A percentile compares a stretch with the other conserved stretches of the same genome.
phyloP scores from a whole-genome alignment of 2,113 vertebrate species.

The Parus major region DNA sequence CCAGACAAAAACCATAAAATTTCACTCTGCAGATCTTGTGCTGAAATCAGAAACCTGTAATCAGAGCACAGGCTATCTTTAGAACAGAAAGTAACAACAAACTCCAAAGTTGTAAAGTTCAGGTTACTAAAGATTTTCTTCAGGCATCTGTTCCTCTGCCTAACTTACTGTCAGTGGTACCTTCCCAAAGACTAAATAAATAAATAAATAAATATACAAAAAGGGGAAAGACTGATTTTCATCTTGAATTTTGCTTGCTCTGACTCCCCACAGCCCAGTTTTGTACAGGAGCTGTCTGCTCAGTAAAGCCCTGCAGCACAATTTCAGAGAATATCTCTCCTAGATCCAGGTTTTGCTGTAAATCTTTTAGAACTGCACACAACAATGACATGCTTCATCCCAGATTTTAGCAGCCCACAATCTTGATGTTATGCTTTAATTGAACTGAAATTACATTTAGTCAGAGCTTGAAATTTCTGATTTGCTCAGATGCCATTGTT shows the following conservation, averaged over 20 bases:
- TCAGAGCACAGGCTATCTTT: background rate
- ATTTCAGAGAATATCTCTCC: background rate
- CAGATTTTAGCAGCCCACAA: background rate
- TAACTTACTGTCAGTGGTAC: background rate
- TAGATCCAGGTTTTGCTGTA: background rate
- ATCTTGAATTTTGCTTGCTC: background rate
- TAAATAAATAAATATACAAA: background rate
- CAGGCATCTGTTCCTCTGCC: background rate
- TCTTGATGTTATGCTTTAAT: slow-evolving; percentile 39
- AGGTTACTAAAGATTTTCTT: background rate
- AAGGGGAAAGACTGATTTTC: accelerated
- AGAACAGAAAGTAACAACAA: background rate
- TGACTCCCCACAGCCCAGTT: background rate
- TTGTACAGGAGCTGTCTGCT: background rate
- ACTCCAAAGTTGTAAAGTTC: background rate
- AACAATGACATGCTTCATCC: slow-evolving; percentile 6
- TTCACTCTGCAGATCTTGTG: background rate
- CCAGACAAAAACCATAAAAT: background rate
- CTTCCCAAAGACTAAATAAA: background rate
- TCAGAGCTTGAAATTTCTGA: slow-evolving; percentile 35
- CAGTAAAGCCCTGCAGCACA: background rate
- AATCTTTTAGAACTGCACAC: background rate
- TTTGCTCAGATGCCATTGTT: slow-evolving; percentile 10
- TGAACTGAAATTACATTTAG: slow-evolving; percentile 33
- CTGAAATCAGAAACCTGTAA: background rate